These are phyloP conservation scores for Acrobasis consociella DNA, from an alignment of 2,888 invertebrate species.

Conservation along the genomic window DNA sequence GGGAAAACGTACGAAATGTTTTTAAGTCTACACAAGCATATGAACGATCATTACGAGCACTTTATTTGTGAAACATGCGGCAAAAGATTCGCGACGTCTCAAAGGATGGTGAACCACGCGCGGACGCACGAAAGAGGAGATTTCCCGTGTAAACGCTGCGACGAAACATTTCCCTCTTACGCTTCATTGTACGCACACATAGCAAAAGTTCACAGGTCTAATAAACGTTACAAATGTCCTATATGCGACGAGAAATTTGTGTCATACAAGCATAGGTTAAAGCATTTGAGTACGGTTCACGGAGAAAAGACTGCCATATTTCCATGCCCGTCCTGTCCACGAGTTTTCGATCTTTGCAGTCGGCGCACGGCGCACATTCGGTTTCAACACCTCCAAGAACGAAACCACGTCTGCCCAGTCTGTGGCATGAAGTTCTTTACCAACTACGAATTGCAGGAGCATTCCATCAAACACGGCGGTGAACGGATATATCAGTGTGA, in stretches of 20 bases:
- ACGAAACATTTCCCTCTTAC: conserved; percentile 59
- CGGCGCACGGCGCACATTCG: conserved; percentile 68
- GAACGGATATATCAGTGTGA: conserved; percentile 80
- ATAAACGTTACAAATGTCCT: conserved; percentile 74
- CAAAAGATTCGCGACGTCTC: conserved; percentile 68
- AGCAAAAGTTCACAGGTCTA: conserved; percentile 64
- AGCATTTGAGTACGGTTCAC: conserved; percentile 65
- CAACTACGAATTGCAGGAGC: conserved; percentile 80
- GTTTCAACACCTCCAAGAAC: conserved; percentile 71
- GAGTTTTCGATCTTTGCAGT: conserved; percentile 71
- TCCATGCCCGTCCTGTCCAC: conserved; percentile 69
- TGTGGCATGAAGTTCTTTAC: conserved; percentile 81
- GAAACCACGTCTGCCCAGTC: conserved; percentile 73
- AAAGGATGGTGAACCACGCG: conserved; percentile 69
- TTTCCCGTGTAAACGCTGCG: conserved; percentile 69
- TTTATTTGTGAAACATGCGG: conserved; percentile 77
- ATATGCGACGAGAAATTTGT: conserved; percentile 74
- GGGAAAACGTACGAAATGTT: conserved; percentile 74
- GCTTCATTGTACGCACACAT: conserved; percentile 65
- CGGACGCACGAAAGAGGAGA: conserved; percentile 65
- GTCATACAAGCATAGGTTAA: conserved; percentile 69
- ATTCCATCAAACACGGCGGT: conserved; percentile 79
- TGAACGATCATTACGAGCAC: conserved; percentile 75
- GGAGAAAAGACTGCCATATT: conserved; percentile 69
- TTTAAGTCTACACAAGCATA: conserved; percentile 70